These are phyloP conservation scores for Aphis craccivora DNA, from an alignment of 1,140 invertebrate genomes.

Conservation along the genomic window DNA sequence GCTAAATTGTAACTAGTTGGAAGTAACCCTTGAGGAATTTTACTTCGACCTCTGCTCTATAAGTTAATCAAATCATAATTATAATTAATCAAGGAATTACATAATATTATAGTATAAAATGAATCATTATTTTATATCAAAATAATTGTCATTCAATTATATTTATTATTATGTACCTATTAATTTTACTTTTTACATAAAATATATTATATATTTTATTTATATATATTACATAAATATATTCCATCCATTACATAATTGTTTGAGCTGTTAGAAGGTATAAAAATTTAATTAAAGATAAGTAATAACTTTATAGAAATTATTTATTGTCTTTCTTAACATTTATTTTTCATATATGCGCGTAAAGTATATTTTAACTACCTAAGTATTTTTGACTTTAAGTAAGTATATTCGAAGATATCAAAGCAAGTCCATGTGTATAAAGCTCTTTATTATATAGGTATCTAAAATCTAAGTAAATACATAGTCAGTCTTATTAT, in stretches of 20 bases:
- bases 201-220: too few species aligned
- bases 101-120: not conserved
- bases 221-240: too few species aligned
- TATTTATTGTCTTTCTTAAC: not conserved
- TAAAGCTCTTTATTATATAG: too few species aligned
- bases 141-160: not conserved
- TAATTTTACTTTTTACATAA: too few species aligned
- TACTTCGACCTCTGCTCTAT: constrained; percentile 43
- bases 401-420: too few species aligned
- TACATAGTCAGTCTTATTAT: too few species aligned
- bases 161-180: too few species aligned
- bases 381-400: too few species aligned
- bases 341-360: too few species aligned
- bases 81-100: not conserved
- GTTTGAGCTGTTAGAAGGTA: not conserved
- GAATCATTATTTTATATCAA: not conserved
- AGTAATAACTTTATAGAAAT: not conserved
- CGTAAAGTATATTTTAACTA: too few species aligned
- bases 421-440: too few species aligned
- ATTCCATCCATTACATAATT: not conserved
- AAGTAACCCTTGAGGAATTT: constrained; percentile 7
- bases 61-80: constrained; percentile 22
- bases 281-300: not conserved
- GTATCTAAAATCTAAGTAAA: too few species aligned
- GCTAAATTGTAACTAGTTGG: constrained; percentile 17